Evolutionary conservation across 2,113 vertebrate species (phyloP).

Genomic region (Pelodiscus sinensis): DNA sequence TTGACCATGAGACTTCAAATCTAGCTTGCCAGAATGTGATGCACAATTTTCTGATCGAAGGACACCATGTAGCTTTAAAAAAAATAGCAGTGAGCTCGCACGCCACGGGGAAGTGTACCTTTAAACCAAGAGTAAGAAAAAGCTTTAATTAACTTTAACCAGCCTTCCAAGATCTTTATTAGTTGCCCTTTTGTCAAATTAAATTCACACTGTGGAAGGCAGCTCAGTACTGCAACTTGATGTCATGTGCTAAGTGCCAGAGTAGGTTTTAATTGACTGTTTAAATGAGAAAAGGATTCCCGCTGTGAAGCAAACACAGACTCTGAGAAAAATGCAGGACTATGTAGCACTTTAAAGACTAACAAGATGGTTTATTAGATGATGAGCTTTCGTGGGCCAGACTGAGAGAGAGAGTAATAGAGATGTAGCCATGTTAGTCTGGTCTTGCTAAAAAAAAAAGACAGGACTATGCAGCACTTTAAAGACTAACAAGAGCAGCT

Average conservation of each 20-base stretch:
- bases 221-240: constrained; percentile 67
- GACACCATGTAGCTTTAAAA: constrained; percentile 71
- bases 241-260: constrained; percentile 73
- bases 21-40: constrained; percentile 75
- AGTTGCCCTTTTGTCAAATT: constrained; percentile 81
- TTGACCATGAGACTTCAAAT: constrained; percentile 74
- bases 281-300: constrained; percentile 77
- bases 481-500: neutral
- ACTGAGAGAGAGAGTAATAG: neutral
- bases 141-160: constrained; percentile 78
- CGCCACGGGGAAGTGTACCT: constrained; percentile 65
- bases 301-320: constrained; percentile 56
- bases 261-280: constrained; percentile 80
- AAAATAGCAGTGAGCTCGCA: constrained; percentile 46
- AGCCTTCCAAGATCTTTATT: constrained; percentile 76
- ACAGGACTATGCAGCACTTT: too few species aligned
- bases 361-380: too few species aligned
- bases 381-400: too few species aligned
- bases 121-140: constrained; percentile 72
- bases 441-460: too few species aligned
- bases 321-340: too few species aligned
- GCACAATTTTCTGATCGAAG: constrained; percentile 77
- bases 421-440: too few species aligned
- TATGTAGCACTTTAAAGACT: too few species aligned
- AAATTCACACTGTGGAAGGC: constrained; percentile 79